Conservation (phyloP, 2,888 invertebrate genomes). For the Pseudococcus viburni region DNA sequence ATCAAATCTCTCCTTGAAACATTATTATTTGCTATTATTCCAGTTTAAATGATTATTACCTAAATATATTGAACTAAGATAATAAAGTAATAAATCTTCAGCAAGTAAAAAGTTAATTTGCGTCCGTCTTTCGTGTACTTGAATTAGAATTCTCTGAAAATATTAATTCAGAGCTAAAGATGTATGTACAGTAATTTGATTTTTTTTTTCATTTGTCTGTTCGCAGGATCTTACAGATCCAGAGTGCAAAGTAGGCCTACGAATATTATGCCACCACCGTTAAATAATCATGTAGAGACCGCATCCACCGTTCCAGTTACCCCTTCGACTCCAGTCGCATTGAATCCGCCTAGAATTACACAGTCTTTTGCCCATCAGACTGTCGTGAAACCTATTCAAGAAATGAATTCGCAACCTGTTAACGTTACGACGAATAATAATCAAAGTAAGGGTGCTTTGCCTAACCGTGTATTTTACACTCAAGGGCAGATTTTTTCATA, state of each 20-base stretch:
- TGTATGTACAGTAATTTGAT: too few relatives aligned
- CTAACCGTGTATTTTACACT: not conserved
- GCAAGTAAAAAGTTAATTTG: too few relatives aligned
- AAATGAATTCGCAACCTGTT: conserved; percentile 48
- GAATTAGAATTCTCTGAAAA: too few relatives aligned
- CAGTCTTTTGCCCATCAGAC: conserved; percentile 33
- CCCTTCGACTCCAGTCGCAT: conserved; percentile 70
- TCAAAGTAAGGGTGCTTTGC: conserved; percentile 44
- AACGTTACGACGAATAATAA: conserved; percentile 60
- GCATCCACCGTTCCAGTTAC: conserved; percentile 76
- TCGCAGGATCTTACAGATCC: conserved; percentile 73
- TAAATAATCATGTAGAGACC: conserved; percentile 76
- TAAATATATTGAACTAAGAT: too few relatives aligned
- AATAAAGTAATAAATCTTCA: too few relatives aligned
- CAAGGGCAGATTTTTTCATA: too few relatives aligned
- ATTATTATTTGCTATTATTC: too few relatives aligned
- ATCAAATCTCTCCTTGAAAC: too few relatives aligned
- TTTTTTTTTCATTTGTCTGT: not conserved
- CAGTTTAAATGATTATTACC: too few relatives aligned
- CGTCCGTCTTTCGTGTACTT: too few relatives aligned
- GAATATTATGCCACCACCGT: conserved; percentile 73
- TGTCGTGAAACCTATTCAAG: conserved; percentile 39
- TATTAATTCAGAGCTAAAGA: too few relatives aligned
- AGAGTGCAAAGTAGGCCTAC: conserved; percentile 74
- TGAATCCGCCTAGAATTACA: conserved; percentile 67